Evolutionary conservation across 2,113 vertebrate genomes (phyloP), one percentile per base, ranked within the genome.

Genomic region (Takifugu bimaculatus): DNA sequence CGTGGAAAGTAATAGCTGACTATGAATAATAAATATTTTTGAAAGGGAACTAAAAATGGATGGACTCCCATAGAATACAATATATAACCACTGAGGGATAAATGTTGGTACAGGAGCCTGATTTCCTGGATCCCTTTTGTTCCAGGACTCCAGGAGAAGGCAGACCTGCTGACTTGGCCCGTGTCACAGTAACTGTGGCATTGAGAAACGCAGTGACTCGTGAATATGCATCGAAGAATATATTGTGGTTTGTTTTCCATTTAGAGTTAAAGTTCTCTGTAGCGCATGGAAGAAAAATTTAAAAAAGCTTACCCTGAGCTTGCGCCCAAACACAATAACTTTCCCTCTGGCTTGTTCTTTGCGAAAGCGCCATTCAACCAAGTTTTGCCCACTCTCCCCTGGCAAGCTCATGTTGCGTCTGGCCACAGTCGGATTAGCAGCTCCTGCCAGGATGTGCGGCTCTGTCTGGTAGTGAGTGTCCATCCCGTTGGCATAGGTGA

Each of bases 361-460:
- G 13, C 96, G 92, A 88, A 97, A 98, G 29, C 97, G 90, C 97
- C 97, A 99, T 57, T 99, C 97, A 27, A 98, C 96, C 85, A 98
- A 73, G 75, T 98, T 99, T 65, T 97, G 96, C 35, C 96, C 96
- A 0, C 95, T 94, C 63, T 98, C 96, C 3, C 95, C 95, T 0
- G 97, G 96, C 7, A 99, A 88, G 6, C 95, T 98, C 93, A 99
- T 95, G 83, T 99, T 99, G 70, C 96, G 93, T 57, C 95, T 93
- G 71, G 95, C 95, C 47, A 98, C 91, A 0, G 94, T 98, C 0
- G 97, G 97, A 67, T 95, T 98, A 59, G 95, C 94, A 0, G 97
- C 93, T 44, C 96, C 97, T 6, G 95, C 94, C 88, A 98, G 85
- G 63, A 98, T 92, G 0, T 99, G 96, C 0, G 97, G 96, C 80